Percentiles rank a stretch among this genome's conserved stretches.
Evolutionary conservation across 2,797 vertebrate genomes (phyloP).

Genomic region (Gymnothorax javanicus): DNA sequence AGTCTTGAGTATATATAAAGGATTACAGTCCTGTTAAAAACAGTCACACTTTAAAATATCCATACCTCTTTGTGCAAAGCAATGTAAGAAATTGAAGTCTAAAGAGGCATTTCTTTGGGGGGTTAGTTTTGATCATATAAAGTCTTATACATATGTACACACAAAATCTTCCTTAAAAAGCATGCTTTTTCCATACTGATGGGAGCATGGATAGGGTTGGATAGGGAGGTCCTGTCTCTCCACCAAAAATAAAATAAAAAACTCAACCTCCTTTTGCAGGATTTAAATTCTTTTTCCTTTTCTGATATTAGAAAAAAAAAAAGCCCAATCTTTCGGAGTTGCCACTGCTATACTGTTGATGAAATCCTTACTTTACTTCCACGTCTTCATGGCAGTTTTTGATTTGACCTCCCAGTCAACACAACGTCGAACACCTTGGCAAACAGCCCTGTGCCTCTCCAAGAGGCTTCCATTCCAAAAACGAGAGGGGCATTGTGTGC

Average conservation of each 20-base stretch:
- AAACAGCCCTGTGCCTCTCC: conserved; percentile 71
- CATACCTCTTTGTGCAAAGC: conserved; percentile 59
- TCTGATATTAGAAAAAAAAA: conserved; percentile 63
- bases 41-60: conserved; percentile 55
- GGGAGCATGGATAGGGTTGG: conserved; percentile 24
- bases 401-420: conserved; percentile 56
- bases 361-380: conserved; percentile 50
- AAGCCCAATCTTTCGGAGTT: conserved; percentile 66
- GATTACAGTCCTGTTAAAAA: conserved; percentile 65
- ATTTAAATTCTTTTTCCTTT: conserved; percentile 48
- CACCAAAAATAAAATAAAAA: conserved; percentile 5
- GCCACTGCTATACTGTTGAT: conserved; percentile 70
- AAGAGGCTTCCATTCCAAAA: conserved; percentile 75
- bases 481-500: conserved; percentile 68
- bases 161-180: conserved; percentile 15
- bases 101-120: conserved; percentile 56
- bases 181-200: conserved; percentile 29
- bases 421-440: conserved; percentile 50
- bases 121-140: conserved; percentile 37
- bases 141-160: not conserved
- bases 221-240: conserved; percentile 30
- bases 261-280: conserved; percentile 32
- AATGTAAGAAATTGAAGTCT: conserved; percentile 52
- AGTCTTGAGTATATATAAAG: conserved; percentile 49
- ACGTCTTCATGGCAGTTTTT: conserved; percentile 48